phyloP scores from a whole-genome alignment of 2,797 vertebrate genomes.

The Brotula barbata region DNA sequence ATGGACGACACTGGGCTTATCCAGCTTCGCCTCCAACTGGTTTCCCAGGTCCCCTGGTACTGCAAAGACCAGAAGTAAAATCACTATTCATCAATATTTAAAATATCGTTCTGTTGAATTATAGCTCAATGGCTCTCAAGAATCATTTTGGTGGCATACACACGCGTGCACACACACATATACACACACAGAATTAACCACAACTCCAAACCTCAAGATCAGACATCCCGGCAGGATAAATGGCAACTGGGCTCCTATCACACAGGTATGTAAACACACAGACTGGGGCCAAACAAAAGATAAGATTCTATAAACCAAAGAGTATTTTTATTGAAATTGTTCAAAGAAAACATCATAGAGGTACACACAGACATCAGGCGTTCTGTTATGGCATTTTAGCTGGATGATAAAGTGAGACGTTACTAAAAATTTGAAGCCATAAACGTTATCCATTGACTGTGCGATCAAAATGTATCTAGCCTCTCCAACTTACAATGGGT shows the following conservation, averaged over 20 bases:
- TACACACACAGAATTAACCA: neutral
- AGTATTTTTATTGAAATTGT: constrained; percentile 4
- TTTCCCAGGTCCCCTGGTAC: constrained; percentile 97
- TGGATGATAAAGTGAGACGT: neutral
- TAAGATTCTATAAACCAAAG: constrained; percentile 33
- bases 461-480: neutral
- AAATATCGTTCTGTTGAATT: neutral
- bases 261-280: constrained; percentile 7
- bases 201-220: neutral
- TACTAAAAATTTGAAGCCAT: neutral
- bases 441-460: neutral
- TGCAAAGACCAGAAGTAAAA: constrained; percentile 49
- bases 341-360: too few species aligned
- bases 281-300: constrained; percentile 33
- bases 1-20: constrained; percentile 95
- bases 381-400: too few species aligned
- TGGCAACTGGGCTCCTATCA: constrained; percentile 11
- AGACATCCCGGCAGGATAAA: neutral
- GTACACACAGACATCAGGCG: too few species aligned
- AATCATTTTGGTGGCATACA: neutral
- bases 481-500: too few species aligned
- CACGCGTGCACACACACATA: neutral
- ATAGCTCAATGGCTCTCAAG: neutral
- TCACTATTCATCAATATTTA: too few species aligned
- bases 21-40: constrained; percentile 94